Evolutionary conservation across 2,888 invertebrate species (phyloP).

Genomic region (Helleia helle): DNA sequence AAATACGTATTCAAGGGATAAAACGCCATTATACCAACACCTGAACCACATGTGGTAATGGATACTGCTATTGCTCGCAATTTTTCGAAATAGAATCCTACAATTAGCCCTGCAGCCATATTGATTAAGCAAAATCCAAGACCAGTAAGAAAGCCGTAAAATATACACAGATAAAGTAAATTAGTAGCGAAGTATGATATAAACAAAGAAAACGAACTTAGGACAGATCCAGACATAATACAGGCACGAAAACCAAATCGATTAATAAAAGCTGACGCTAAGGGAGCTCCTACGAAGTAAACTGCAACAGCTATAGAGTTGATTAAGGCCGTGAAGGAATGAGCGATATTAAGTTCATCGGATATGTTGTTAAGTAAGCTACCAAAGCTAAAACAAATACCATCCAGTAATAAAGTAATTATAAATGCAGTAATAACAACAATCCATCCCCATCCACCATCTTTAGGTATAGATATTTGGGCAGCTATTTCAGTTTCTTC

Average conservation of each 20-base stretch:
- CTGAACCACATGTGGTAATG: conserved; percentile 46
- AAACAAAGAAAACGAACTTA: conserved; percentile 40
- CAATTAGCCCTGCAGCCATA: conserved; percentile 45
- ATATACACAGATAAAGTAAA: conserved; percentile 35
- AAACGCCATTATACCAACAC: conserved; percentile 49
- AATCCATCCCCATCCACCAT: conserved; percentile 63
- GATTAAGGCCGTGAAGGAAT: conserved; percentile 41
- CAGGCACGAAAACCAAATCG: conserved; percentile 58
- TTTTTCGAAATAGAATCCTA: conserved; percentile 63
- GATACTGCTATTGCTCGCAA: conserved; percentile 48
- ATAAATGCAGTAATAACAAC: conserved; percentile 45
- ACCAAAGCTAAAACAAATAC: conserved; percentile 51
- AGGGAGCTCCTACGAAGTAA: conserved; percentile 46
- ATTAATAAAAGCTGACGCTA: conserved; percentile 56
- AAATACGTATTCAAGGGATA: conserved; percentile 45
- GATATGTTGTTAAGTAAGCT: conserved; percentile 43
- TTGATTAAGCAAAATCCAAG: conserved; percentile 50
- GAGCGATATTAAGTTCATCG: conserved; percentile 34
- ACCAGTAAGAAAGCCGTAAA: conserved; percentile 48
- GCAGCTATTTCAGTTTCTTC: conserved; percentile 62
- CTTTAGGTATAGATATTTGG: conserved; percentile 52
- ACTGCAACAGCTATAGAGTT: conserved; percentile 53
- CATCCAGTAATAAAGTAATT: conserved; percentile 45
- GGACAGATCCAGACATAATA: conserved; percentile 48
- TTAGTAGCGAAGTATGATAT: conserved; percentile 42